phyloP scores from a whole-genome alignment of 2,888 invertebrate genomes.

The Stenichneumon culpator region DNA sequence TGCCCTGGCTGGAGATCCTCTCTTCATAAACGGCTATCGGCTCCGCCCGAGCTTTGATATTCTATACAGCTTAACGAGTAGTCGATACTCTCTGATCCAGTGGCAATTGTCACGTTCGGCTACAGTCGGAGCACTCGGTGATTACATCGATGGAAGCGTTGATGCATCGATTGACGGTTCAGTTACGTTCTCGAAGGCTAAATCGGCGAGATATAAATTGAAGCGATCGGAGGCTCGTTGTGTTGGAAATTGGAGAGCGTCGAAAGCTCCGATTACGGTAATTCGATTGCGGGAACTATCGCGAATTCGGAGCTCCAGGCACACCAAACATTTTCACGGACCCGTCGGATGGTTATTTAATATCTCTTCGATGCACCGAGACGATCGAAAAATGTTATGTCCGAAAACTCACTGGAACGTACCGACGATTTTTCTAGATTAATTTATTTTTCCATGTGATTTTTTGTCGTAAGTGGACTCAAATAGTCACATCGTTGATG shows the following conservation, averaged over 20 bases:
- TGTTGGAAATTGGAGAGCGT: not conserved
- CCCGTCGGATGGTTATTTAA: no score
- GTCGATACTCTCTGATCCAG: conserved; percentile 7
- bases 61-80: conserved; percentile 4
- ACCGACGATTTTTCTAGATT: no score
- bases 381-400: no score
- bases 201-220: not conserved
- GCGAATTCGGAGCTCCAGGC: not conserved
- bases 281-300: not conserved
- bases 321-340: not conserved
- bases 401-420: no score
- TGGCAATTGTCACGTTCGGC: conserved; percentile 28
- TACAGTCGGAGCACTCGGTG: not conserved
- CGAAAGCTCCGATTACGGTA: not conserved
- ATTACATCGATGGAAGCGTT: not conserved
- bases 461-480: no score
- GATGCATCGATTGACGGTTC: conserved; percentile 12
- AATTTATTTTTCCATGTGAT: no score
- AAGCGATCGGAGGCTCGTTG: not conserved
- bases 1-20: not conserved
- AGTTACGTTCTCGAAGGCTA: conserved; percentile 1
- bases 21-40: not conserved
- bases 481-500: not conserved
- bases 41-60: conserved; percentile 16
- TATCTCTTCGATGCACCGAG: no score